Base-by-base conservation (phyloP, 2,113 vertebrate species). In the Strix uralensis region DNA sequence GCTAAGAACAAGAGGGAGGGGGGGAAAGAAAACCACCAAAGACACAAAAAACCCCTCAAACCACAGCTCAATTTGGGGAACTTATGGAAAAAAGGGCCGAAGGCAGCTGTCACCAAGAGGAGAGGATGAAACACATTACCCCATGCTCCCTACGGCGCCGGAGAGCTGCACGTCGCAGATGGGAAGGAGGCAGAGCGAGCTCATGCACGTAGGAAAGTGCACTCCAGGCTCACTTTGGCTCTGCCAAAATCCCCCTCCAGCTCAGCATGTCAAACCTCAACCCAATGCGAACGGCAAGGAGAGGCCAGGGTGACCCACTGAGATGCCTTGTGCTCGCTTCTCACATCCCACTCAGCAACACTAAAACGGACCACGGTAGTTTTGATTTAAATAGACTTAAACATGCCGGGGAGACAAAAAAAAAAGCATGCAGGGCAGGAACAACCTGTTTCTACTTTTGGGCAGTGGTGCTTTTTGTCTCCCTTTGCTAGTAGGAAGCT, bases 141-240 rank as follows among this genome's bases (percentile, higher is more conserved):
- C 65, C 29, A 2, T 3, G 40, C 34, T 67, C 22, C 40, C 55
- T 16, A 3, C 2, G 2, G 71, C 4, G 4, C 52, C 29, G 46
- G 62, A 30, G 63, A 42, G 47, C 62, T 15, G 9, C 9, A 1
- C 0, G 3, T 8, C 2, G 1, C 22, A 20, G 54, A 23, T 2
- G 40, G 61, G 62, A 30, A 54, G 40, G 54, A 25, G 25, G 42
- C 11, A 73, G 44, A 61, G 51, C 52, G 9, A 42, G 22, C 51
- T 74, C 1, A 0, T 3, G 17, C 26, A 12, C 1, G 0, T 10
- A 42, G 16, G 14, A 62, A 81, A 87, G 38, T 1, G 2, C 29
- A 4, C 20, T 12, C 49, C 0, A 2, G 40, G n/a, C 69, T 90
- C 67, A 4, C n/a, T 12, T 70, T 42, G 49, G 65, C 59, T 47